Base-by-base conservation (phyloP, 2,113 vertebrate genomes). In the Myotis lucifugus region DNA sequence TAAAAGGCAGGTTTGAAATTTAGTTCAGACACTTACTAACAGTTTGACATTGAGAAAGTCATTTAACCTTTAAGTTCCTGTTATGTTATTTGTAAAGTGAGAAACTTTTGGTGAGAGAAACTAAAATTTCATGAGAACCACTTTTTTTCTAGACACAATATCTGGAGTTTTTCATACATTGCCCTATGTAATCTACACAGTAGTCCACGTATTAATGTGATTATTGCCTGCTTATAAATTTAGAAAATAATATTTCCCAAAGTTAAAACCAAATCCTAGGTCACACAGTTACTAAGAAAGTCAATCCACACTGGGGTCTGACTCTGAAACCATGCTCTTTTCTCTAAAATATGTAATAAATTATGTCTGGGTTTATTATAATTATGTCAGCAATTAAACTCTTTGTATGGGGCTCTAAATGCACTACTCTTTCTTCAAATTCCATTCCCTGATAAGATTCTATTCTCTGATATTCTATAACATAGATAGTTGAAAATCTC, bases 351-450 rank as follows among this genome's bases (percentile, higher is more conserved):
- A 7, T 34, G 2, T 70, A 79, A 81, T 70, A 93, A 93, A 84
- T 46, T 83, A 82, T 77, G 10, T 59, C 14, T 86, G 13, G 9
- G 9, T 79, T 92, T 96, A 88, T 94, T 90, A 81, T 82, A 64
- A 95, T 96, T 89, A 88, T 91, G 88, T 94, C 19, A 90, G 66
- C n/a, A 95, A 85, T 77, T 95, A 97, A 86, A 15, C 3, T 72
- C 56, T 81, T 85, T 78, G 8, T 79, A 34, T 69, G 10, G 0
- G 8, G 29, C 92, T 88, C 66, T 46, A 74, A 95, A 77, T 59
- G 13, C 13, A 79, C 0, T 42, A 90, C n/a, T 90, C 10, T 92
- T 86, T 86, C 52, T 73, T 96, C 19, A 76, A 40, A 88, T 82
- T 91, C 14, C 67, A 34, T 72, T 70, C 8, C 88, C 37, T 72